Evolutionary conservation across 2,797 vertebrate species (phyloP).

Genomic region (Argentina silus): DNA sequence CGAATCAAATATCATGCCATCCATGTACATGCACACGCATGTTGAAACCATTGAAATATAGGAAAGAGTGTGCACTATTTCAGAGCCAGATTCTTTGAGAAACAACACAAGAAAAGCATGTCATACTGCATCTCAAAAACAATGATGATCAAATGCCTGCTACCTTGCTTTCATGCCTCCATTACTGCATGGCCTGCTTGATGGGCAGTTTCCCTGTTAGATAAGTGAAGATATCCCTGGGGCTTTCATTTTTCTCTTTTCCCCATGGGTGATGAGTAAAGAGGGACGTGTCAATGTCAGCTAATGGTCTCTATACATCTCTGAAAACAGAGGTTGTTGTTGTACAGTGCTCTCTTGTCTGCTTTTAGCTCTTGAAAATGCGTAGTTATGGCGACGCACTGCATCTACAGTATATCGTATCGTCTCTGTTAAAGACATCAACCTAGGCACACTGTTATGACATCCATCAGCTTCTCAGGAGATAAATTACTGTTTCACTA

Average conservation of each 20-base stretch:
- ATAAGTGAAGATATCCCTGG: not conserved
- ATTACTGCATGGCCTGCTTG: constrained; percentile 5
- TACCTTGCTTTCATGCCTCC: not conserved
- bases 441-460: constrained; percentile 16
- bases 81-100: not conserved
- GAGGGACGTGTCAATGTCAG: constrained; percentile 39
- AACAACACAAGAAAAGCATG: constrained; percentile 2
- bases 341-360: constrained; percentile 28
- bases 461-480: not conserved
- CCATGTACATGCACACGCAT: not conserved
- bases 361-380: constrained; percentile 37
- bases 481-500: not conserved
- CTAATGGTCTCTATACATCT: constrained; percentile 9
- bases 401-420: constrained; percentile 49
- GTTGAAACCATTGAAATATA: not conserved
- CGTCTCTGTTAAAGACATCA: constrained; percentile 8
- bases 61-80: not conserved
- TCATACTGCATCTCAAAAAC: not conserved
- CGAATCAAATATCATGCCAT: not conserved
- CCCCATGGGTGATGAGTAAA: constrained; percentile 2
- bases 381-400: constrained; percentile 34
- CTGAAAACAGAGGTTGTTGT: constrained; percentile 5
- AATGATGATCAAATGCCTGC: not conserved
- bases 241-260: not conserved
- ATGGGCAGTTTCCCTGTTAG: not conserved